Base-by-base conservation (phyloP, 2,113 vertebrate species). In the Campylomormyrus numenius region DNA sequence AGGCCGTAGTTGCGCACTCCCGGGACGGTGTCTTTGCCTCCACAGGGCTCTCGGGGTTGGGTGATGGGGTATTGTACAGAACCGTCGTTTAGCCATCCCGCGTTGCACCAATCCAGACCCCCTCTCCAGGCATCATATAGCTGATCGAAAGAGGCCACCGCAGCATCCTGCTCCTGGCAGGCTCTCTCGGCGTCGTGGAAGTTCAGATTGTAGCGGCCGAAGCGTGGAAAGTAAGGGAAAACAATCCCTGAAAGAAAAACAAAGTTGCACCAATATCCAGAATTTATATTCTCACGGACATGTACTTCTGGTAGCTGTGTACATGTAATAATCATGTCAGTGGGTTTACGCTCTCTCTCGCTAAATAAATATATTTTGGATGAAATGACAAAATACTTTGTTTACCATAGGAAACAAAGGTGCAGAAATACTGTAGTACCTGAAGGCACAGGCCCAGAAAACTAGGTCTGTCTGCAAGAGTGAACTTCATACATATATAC, bases 41-140 rank as follows among this genome's bases (percentile, higher is more conserved):
- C 98, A 0, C 98, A 99, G 86, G 97, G 98, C 80, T 97, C 98
- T 39, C 98, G 94, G 83, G 98, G 98, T 52, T 94, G 96, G 89
- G 95, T 98, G 93, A 99, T 97, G 85, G 98, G 98, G 89, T 99
- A 99, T 86, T 98, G 98, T 24, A 98, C 98, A 0, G 98, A 97
- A 31, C 98, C 98, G 0, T 99, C 98, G 0, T 93, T 97, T 70
- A 99, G 97, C 98, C 98, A 99, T 89, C 98, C 98, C 0, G 98
- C 98, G 0, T 99, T 99, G 92, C 98, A 99, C 98, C 98, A 99
- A 93, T 99, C 98, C 93, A 99, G 92, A 10, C 98, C 98, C 0
- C 94, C 95, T 35, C 96, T 94, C 98, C 98, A 99, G 52, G 97
- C 98, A 0, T 97, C 96, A 0, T 98, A 97, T 58, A 99, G 95